phyloP scores from a whole-genome alignment of 1,140 invertebrate genomes.

The Wiebesia pumilae region DNA sequence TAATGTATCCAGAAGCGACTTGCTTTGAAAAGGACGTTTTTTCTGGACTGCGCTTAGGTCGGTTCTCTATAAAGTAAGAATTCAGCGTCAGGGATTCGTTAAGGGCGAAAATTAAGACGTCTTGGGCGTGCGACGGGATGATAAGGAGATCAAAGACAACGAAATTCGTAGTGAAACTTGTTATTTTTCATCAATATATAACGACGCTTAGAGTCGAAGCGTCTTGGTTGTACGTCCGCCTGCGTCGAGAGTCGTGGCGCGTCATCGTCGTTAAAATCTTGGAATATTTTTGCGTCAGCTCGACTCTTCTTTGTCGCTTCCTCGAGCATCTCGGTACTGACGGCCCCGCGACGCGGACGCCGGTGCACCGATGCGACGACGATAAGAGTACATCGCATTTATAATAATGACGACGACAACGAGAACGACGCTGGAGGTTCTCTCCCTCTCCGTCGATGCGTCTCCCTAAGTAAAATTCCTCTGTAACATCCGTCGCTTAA shows the following conservation, averaged over 20 bases:
- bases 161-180: conserved; percentile 19
- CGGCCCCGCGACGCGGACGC: not conserved
- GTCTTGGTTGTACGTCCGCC: not conserved
- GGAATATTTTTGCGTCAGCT: conserved; percentile 19
- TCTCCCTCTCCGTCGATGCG: not conserved
- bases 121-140: not conserved
- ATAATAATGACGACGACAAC: conserved; percentile 24
- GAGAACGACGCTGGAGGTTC: not conserved
- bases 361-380: conserved; percentile 20
- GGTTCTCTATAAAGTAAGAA: not conserved
- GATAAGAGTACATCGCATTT: conserved; percentile 24
- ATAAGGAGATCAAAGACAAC: conserved; percentile 27
- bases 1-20: not conserved
- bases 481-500: not conserved
- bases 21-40: not conserved
- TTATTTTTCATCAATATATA: conserved; percentile 26
- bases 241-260: too few species aligned
- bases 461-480: not conserved
- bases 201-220: not conserved
- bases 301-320: not conserved
- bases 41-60: not conserved
- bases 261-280: conserved; percentile 40
- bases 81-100: not conserved
- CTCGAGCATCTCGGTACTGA: not conserved
- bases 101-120: conserved; percentile 25